phyloP scores from a whole-genome alignment of 2,113 vertebrate genomes.

The Nothoprocta perdicaria region DNA sequence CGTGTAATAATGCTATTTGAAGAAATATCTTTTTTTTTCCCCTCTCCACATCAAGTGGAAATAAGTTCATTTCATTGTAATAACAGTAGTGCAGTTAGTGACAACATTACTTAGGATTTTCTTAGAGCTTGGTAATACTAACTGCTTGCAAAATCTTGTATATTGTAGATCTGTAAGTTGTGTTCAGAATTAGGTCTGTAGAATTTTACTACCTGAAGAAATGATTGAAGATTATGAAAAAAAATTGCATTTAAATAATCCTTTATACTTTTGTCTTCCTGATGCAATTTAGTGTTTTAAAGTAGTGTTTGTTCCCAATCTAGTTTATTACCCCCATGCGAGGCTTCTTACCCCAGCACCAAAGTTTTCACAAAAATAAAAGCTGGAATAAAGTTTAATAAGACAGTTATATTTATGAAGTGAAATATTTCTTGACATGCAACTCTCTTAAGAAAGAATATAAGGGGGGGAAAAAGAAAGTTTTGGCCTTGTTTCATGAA shows the following conservation, averaged over 20 bases:
- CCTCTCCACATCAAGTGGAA: not conserved
- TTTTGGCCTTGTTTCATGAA: not conserved
- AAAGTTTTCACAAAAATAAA: not conserved
- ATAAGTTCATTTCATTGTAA: not conserved
- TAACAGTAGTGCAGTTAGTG: not conserved
- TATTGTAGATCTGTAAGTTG: not conserved
- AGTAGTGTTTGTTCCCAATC: not conserved
- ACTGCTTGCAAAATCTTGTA: not conserved
- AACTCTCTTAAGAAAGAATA: not conserved
- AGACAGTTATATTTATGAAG: not conserved
- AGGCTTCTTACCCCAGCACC: not conserved
- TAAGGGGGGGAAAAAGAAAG: not conserved
- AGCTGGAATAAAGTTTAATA: not conserved
- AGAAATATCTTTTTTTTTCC: not conserved
- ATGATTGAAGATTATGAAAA: not conserved
- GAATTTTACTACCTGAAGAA: not conserved
- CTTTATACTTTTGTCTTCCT: not conserved
- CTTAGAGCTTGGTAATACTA: not conserved
- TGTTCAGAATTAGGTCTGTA: not conserved
- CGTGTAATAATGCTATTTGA: not conserved
- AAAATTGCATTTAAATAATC: not conserved
- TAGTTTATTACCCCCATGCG: not conserved
- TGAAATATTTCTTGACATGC: constrained; percentile 1
- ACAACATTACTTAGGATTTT: not conserved
- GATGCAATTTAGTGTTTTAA: not conserved